phyloP scores from a whole-genome alignment of 2,113 vertebrate species.

The Egretta garzetta region DNA sequence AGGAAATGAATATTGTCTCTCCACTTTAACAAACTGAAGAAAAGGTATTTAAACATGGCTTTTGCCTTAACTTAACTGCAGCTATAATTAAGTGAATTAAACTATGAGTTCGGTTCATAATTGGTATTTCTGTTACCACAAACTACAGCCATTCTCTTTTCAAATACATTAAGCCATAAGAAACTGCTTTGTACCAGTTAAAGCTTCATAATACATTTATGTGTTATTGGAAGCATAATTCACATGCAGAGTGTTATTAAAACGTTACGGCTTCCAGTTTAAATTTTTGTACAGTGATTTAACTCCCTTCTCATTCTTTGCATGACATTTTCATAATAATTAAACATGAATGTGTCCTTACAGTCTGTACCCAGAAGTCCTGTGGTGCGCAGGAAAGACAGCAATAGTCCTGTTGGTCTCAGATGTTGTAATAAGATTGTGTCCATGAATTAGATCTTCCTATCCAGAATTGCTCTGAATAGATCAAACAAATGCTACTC shows the following conservation, averaged over 20 bases:
- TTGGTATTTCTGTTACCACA: neutral
- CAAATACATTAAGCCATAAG: neutral
- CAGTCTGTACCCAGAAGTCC: neutral
- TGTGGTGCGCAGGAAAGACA: neutral
- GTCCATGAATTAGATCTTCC: neutral
- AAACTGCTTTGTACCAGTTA: neutral
- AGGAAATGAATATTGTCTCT: neutral
- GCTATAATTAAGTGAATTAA: constrained; percentile 10
- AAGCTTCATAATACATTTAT: constrained; percentile 15
- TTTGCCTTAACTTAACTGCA: constrained; percentile 1
- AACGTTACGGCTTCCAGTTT: neutral
- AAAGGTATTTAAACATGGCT: neutral
- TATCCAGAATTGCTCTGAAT: neutral
- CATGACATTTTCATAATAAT: constrained; percentile 7
- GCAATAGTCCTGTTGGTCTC: neutral
- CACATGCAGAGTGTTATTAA: constrained; percentile 17
- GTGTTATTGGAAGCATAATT: constrained; percentile 38
- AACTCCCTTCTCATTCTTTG: neutral
- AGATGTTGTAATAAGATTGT: neutral
- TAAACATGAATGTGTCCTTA: neutral
- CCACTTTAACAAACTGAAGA: neutral
- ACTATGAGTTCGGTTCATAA: neutral
- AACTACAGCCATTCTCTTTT: neutral
- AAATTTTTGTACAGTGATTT: constrained; percentile 35
- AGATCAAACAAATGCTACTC: constrained; percentile 16